Conservation (phyloP, 1,140 invertebrate genomes). For the Matsumurasca onukii region DNA sequence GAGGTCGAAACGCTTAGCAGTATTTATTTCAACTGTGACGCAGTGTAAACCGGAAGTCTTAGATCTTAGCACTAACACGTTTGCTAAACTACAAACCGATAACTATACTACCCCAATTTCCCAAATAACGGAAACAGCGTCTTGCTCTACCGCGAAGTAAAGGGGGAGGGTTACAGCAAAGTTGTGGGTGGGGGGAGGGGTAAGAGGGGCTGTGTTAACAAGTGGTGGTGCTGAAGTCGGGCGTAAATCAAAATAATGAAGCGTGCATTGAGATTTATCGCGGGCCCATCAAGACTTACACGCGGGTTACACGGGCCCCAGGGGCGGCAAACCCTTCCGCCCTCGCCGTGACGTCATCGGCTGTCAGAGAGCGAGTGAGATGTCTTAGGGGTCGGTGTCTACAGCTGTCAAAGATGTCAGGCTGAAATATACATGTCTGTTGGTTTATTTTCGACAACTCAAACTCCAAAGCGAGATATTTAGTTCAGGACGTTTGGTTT, state of each 20-base stretch:
- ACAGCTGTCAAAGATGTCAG: neutral
- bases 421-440: neutral
- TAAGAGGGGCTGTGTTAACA: constrained; percentile 29
- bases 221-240: constrained; percentile 18
- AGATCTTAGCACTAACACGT: no score
- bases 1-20: no score
- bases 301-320: neutral
- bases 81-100: no score
- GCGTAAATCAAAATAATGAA: constrained; percentile 32
- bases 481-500: no score
- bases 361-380: neutral
- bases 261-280: constrained; percentile 28
- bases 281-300: neutral
- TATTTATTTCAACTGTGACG: no score
- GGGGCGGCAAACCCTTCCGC: neutral
- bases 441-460: neutral
- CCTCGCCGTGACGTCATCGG: neutral
- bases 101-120: no score
- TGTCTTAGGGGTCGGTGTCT: no score
- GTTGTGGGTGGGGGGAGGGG: constrained; percentile 28
- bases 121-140: no score
- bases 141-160: no score
- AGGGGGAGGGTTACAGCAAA: neutral
- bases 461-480: no score
- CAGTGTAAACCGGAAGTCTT: no score